Conservation (phyloP, 2,797 vertebrate species). For the Thaleichthys pacificus region DNA sequence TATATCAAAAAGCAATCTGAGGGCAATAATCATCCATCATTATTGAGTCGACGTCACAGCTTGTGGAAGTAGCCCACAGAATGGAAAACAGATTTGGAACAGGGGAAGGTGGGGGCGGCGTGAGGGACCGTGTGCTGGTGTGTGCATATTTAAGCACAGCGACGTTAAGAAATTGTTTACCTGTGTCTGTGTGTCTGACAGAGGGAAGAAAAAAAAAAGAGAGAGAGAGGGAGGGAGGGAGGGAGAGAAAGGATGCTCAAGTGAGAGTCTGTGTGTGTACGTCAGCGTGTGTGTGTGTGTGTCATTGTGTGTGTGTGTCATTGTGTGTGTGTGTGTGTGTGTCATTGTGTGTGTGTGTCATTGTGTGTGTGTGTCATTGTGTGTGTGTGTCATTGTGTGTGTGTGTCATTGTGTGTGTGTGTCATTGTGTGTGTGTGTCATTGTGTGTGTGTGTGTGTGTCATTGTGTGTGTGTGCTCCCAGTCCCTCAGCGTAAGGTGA, state of each 20-base stretch:
- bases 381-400: not conserved
- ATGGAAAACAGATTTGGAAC: constrained; percentile 70
- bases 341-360: constrained; percentile 16
- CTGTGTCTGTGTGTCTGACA: constrained; percentile 18
- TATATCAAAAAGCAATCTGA: constrained; percentile 73
- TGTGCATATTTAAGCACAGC: constrained; percentile 23
- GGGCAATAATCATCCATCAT: constrained; percentile 76
- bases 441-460: not conserved
- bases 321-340: constrained; percentile 2
- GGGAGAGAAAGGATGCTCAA: not conserved
- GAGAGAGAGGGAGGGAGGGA: constrained; percentile 5
- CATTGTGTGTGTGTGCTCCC: constrained; percentile 24
- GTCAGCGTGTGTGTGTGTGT: not conserved
- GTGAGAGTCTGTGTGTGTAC: not conserved
- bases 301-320: constrained; percentile 14
- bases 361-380: too few species aligned
- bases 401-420: constrained; percentile 12
- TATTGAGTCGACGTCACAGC: constrained; percentile 64
- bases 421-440: not conserved
- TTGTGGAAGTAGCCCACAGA: constrained; percentile 54
- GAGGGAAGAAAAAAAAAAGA: constrained; percentile 1
- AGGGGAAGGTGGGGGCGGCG: constrained; percentile 23
- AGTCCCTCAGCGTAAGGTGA: constrained; percentile 66
- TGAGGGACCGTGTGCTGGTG: constrained; percentile 25
- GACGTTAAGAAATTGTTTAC: constrained; percentile 31